Conservation (phyloP, 2,113 vertebrate species). For the Melanerpes aurifrons region DNA sequence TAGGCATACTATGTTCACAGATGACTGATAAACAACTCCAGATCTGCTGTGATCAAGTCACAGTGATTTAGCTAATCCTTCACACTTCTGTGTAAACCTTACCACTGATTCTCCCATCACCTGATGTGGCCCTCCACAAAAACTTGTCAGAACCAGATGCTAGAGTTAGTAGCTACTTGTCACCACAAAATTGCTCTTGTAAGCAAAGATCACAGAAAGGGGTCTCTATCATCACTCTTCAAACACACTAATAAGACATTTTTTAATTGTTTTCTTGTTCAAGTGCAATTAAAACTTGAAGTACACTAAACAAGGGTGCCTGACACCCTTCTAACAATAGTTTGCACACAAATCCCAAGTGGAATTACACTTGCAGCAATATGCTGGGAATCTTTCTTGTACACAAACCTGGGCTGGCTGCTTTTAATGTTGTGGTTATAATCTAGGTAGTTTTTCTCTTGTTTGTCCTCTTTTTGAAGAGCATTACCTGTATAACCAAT, state of each 20-base stretch:
- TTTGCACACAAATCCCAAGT: not conserved
- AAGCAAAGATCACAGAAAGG: not conserved
- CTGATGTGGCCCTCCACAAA: not conserved
- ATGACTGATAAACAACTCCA: not conserved
- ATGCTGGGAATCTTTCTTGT: not conserved
- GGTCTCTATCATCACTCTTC: not conserved
- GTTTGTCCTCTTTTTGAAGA: too few species aligned
- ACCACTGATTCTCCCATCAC: not conserved
- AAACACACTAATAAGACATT: not conserved
- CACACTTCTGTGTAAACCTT: not conserved
- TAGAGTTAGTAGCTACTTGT: not conserved
- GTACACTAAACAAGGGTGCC: not conserved
- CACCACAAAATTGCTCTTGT: not conserved
- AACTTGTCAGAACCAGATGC: not conserved
- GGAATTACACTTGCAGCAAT: not conserved
- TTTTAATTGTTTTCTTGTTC: not conserved
- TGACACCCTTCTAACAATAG: not conserved
- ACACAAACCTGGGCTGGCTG: not conserved
- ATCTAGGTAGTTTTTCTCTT: not conserved
- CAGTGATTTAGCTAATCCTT: not conserved
- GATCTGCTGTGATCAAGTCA: not conserved
- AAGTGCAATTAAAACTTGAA: not conserved
- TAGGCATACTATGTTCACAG: not conserved
- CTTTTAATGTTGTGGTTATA: not conserved
- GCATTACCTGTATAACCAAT: not conserved